Evolutionary conservation across 2,797 vertebrate species (phyloP).

Genomic region (Cynodonichthys magdalenae): DNA sequence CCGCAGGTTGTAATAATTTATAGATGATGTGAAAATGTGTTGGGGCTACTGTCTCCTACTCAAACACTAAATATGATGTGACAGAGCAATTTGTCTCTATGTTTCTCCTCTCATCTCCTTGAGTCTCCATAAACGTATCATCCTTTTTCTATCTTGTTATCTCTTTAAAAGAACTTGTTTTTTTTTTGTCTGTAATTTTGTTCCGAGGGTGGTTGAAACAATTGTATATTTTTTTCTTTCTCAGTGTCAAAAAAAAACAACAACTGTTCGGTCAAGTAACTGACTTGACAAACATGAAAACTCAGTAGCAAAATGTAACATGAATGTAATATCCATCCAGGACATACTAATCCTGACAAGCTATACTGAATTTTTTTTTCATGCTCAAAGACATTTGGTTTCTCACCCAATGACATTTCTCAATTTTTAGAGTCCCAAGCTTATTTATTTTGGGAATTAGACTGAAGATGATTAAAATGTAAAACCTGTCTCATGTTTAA

Average conservation of each 20-base stretch:
- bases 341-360: too few species aligned
- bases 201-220: neutral
- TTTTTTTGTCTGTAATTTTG: neutral
- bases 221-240: neutral
- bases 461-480: too few species aligned
- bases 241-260: neutral
- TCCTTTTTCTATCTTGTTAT: conserved; percentile 7
- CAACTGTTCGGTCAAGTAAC: neutral
- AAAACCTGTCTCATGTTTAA: too few species aligned
- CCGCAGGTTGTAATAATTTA: conserved; percentile 39
- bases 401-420: too few species aligned
- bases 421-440: too few species aligned
- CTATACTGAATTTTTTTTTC: neutral
- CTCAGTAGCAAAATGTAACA: neutral
- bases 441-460: too few species aligned
- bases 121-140: neutral
- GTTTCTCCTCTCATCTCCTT: conserved; percentile 11
- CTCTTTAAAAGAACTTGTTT: neutral
- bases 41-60: conserved; percentile 30
- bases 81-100: conserved; percentile 43
- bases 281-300: neutral
- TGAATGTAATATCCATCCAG: too few species aligned
- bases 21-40: conserved; percentile 46
- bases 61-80: conserved; percentile 50
- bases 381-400: too few species aligned